phyloP scores from a whole-genome alignment of 2,888 invertebrate genomes.

The Mythimna loreyi region DNA sequence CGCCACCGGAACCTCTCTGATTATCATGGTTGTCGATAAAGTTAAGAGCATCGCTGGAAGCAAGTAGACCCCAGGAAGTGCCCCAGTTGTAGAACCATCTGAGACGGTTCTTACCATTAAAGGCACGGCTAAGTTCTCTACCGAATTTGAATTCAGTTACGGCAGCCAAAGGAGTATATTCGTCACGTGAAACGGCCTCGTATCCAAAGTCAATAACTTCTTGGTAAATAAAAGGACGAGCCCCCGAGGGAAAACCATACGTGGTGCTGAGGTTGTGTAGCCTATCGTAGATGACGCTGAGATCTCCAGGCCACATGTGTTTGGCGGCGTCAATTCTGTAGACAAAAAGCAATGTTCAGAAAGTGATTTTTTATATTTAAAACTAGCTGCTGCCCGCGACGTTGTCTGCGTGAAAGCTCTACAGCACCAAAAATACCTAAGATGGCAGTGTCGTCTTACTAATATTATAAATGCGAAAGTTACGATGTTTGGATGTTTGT shows the following conservation, averaged over 20 bases:
- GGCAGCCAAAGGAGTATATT: slow-evolving; percentile 90
- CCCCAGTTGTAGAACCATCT: slow-evolving; percentile 93
- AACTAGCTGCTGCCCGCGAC: too few species aligned
- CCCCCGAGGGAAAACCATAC: slow-evolving; percentile 92
- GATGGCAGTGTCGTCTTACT: too few species aligned
- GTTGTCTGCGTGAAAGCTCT: too few species aligned
- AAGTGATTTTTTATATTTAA: background rate
- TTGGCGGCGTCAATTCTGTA: slow-evolving; percentile 93
- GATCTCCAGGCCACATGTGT: slow-evolving; percentile 83
- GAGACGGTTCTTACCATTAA: slow-evolving; percentile 91
- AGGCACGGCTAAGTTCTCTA: slow-evolving; percentile 83
- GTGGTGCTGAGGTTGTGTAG: slow-evolving; percentile 91
- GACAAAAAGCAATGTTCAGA: background rate
- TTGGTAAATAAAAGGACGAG: slow-evolving; percentile 91
- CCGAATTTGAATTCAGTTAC: slow-evolving; percentile 93
- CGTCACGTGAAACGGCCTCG: slow-evolving; percentile 86
- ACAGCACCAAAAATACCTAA: too few species aligned
- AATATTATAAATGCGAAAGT: too few species aligned
- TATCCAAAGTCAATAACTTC: slow-evolving; percentile 89
- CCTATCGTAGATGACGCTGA: slow-evolving; percentile 92
- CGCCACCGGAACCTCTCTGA: slow-evolving; percentile 66
- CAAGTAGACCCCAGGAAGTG: slow-evolving; percentile 92
- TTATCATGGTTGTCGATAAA: too few species aligned
- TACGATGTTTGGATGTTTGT: too few species aligned
- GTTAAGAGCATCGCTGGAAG: slow-evolving; percentile 75